Evolutionary conservation across 1,140 invertebrate genomes (phyloP).

Genomic region (Acromyrmex echinatior): DNA sequence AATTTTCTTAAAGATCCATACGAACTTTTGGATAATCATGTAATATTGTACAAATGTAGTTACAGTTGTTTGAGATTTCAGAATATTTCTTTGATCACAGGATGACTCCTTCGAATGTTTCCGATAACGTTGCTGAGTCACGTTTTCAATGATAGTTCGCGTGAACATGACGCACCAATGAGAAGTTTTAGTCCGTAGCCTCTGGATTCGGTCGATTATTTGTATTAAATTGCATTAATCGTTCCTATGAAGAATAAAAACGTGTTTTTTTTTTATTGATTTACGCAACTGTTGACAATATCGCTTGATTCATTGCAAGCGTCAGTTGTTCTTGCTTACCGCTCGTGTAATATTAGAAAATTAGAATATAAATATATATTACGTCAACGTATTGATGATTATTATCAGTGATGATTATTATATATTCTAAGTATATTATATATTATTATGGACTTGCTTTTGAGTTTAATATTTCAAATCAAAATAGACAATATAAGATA

Average conservation of each 20-base stretch:
- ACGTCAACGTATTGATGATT: background rate
- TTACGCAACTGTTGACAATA: background rate
- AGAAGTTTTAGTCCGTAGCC: background rate
- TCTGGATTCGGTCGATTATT: background rate
- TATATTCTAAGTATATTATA: too few species aligned
- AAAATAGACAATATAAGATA: background rate
- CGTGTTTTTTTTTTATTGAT: background rate
- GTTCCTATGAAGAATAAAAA: background rate
- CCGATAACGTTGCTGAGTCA: conserved; percentile 25
- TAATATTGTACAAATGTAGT: background rate
- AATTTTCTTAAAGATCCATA: too few species aligned
- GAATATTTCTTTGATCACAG: background rate
- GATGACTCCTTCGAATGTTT: background rate
- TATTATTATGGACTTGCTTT: background rate
- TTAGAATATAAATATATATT: background rate
- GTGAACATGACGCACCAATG: background rate
- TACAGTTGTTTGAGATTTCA: background rate
- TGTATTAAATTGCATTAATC: background rate
- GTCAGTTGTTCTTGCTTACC: background rate
- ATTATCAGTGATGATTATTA: background rate
- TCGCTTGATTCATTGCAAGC: background rate
- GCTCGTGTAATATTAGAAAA: background rate
- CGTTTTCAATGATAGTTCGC: background rate
- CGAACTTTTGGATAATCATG: too few species aligned
- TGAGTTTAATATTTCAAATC: background rate